These are phyloP conservation scores for Oligia strigilis DNA, from an alignment of 2,888 invertebrate species.

Conservation along the genomic window DNA sequence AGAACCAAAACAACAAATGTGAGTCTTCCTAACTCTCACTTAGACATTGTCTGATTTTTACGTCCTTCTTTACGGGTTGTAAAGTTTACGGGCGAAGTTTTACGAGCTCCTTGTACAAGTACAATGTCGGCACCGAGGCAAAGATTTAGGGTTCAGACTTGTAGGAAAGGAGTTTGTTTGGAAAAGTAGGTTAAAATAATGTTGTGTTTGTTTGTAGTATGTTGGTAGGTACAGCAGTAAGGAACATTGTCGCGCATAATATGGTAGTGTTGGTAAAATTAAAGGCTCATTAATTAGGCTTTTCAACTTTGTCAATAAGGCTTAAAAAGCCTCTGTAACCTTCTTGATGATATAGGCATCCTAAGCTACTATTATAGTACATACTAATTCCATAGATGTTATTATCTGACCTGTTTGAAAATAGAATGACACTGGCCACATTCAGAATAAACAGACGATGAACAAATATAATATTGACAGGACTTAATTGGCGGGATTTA, in stretches of 20 bases:
- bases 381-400: background rate
- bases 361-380: background rate
- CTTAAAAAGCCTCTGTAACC: background rate
- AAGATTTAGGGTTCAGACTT: constrained; percentile 7
- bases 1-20: constrained; percentile 25
- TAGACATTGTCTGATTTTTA: constrained; percentile 62
- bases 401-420: background rate
- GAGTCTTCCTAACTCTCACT: constrained; percentile 36
- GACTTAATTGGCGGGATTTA: background rate
- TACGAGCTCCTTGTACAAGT: constrained; percentile 42
- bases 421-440: background rate
- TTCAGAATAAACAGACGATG: background rate
- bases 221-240: background rate
- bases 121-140: constrained; percentile 34
- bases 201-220: background rate
- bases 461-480: background rate
- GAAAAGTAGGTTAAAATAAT: background rate
- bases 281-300: background rate
- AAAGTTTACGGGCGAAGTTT: constrained; percentile 62
- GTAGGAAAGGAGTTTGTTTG: background rate
- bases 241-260: background rate
- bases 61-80: constrained; percentile 56
- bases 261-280: background rate
- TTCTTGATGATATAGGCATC: background rate
- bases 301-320: background rate